phyloP scores from a whole-genome alignment of 2,888 invertebrate genomes.

The Tinea semifulvella region DNA sequence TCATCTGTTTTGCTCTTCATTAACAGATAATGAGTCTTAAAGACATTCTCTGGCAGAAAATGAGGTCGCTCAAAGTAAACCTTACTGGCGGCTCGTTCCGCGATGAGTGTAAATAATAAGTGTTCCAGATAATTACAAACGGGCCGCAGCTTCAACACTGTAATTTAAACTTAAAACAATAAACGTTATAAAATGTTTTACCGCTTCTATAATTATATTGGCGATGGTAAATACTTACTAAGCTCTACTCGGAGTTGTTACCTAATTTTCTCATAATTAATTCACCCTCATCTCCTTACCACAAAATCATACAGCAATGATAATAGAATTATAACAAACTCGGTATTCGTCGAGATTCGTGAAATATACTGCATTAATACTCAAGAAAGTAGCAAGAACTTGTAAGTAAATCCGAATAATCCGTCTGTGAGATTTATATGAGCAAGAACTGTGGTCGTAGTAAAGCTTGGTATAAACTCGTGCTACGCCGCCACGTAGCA shows the following conservation, averaged over 20 bases:
- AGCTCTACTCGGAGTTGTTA: slow-evolving; percentile 5
- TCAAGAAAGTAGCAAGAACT: slow-evolving; percentile 42
- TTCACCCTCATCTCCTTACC: background rate
- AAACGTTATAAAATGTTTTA: slow-evolving; percentile 7
- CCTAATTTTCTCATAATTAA: slow-evolving; percentile 8
- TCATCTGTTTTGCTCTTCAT: slow-evolving; percentile 8
- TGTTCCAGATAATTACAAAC: slow-evolving; percentile 15
- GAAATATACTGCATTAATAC: slow-evolving; percentile 41
- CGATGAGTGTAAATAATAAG: slow-evolving; percentile 40
- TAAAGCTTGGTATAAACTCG: slow-evolving; percentile 10
- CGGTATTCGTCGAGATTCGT: slow-evolving; percentile 24
- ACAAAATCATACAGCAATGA: slow-evolving; percentile 3
- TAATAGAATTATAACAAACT: slow-evolving; percentile 12
- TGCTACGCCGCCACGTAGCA: slow-evolving; percentile 5
- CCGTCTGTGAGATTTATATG: slow-evolving; percentile 48
- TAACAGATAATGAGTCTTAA: slow-evolving; percentile 13
- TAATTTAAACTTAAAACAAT: slow-evolving; percentile 13
- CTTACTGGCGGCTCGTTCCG: slow-evolving; percentile 28
- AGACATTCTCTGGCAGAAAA: slow-evolving; percentile 29
- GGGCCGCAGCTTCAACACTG: background rate
- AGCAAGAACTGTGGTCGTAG: slow-evolving; percentile 17
- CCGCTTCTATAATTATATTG: slow-evolving; percentile 8
- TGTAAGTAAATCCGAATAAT: slow-evolving; percentile 48
- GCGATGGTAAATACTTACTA: slow-evolving; percentile 5
- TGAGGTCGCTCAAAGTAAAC: slow-evolving; percentile 28